These are phyloP conservation scores for Anser brachyrhynchus DNA, from an alignment of 2,113 vertebrate genomes.

Conservation along the genomic window DNA sequence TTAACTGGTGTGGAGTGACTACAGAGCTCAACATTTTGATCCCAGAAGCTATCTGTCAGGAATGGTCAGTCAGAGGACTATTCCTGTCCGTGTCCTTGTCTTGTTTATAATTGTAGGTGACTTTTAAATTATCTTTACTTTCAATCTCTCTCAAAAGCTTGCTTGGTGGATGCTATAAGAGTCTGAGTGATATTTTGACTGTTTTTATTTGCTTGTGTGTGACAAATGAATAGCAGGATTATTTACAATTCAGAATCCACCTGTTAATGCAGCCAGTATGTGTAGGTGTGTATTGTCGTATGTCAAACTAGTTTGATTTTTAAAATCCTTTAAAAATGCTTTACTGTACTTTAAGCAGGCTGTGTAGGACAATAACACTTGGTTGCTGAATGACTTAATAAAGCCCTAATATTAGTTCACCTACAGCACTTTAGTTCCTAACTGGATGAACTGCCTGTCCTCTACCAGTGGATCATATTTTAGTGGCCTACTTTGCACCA, in stretches of 20 bases:
- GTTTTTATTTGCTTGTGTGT: conserved; percentile 66
- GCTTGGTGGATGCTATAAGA: conserved; percentile 66
- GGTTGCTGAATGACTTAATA: conserved; percentile 66
- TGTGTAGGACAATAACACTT: conserved; percentile 57
- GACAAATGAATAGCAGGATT: conserved; percentile 65
- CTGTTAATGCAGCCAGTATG: conserved; percentile 61
- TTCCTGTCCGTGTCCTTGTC: conserved; percentile 44
- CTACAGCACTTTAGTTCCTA: conserved; percentile 48
- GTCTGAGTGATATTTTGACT: conserved; percentile 74
- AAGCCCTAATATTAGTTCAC: conserved; percentile 62
- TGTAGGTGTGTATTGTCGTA: conserved; percentile 63
- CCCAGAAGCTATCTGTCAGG: conserved; percentile 41
- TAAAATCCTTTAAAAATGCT: conserved; percentile 63
- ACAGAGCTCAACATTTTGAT: conserved; percentile 34
- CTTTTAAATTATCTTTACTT: conserved; percentile 53
- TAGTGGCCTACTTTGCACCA: conserved; percentile 19
- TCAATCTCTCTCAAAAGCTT: conserved; percentile 60
- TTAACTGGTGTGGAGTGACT: conserved; percentile 31
- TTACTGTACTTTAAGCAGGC: conserved; percentile 56
- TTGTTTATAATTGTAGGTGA: conserved; percentile 65
- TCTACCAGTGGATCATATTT: not conserved
- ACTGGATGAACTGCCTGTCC: conserved; percentile 62
- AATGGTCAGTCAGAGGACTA: conserved; percentile 33
- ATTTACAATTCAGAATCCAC: conserved; percentile 61
- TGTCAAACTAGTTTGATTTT: conserved; percentile 68